Conservation (phyloP, 2,113 vertebrate genomes). For the Aix galericulata region DNA sequence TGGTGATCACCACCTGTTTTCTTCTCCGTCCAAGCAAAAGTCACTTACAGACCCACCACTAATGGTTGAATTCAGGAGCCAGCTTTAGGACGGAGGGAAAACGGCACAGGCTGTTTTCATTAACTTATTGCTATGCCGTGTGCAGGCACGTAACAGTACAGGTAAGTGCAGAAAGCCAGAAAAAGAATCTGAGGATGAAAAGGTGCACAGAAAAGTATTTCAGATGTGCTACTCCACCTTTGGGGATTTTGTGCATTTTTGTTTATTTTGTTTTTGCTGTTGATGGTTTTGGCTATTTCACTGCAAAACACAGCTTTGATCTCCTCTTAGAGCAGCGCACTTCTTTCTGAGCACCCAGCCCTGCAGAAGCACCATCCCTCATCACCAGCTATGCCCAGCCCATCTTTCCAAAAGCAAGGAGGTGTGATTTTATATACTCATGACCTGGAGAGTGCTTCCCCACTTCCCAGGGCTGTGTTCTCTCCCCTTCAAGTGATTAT, state of each 20-base stretch:
- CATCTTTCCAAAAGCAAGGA: neutral
- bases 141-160: accelerated
- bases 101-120: neutral
- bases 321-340: neutral
- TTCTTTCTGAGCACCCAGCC: slow-evolving; percentile 12
- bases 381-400: neutral
- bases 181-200: neutral
- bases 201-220: accelerated
- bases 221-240: neutral
- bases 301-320: neutral
- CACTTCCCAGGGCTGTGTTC: slow-evolving; percentile 31
- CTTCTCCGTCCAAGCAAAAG: neutral
- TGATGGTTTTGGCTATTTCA: neutral
- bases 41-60: accelerated
- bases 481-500: slow-evolving; percentile 35
- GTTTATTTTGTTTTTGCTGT: too few relatives aligned
- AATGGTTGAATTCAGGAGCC: accelerated
- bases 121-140: neutral
- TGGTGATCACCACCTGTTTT: neutral
- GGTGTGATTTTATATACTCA: slow-evolving; percentile 17
- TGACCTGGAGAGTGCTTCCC: neutral
- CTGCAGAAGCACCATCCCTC: neutral
- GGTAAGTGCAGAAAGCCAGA: neutral
- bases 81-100: neutral
- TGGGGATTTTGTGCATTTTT: neutral